Conservation (phyloP, 2,888 invertebrate genomes). For the Heliconius aoede region DNA sequence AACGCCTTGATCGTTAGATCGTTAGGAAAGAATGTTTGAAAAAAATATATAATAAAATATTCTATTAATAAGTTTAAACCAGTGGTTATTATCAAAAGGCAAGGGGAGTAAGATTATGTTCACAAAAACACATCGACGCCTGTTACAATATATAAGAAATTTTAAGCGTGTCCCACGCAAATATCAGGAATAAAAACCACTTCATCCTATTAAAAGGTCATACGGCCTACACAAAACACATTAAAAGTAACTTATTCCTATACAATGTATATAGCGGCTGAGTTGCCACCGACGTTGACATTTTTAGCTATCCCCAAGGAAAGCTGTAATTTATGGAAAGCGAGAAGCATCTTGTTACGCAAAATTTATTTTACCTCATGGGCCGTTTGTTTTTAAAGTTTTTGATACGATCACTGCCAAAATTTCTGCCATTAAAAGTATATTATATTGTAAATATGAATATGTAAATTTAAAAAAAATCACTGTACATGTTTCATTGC, state of each 20-base stretch:
- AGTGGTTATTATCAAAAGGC: not conserved
- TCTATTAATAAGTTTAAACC: not conserved
- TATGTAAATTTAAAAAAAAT: too few relatives aligned
- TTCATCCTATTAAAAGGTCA: slow-evolving; percentile 36
- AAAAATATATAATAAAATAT: not conserved
- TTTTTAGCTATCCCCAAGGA: slow-evolving; percentile 43
- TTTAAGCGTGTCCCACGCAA: not conserved
- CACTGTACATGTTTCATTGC: not conserved
- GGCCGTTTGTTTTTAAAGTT: slow-evolving; percentile 24
- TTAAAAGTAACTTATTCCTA: slow-evolving; percentile 42
- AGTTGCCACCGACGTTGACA: slow-evolving; percentile 38
- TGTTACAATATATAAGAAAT: not conserved
- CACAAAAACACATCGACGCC: not conserved
- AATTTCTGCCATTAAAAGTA: not conserved
- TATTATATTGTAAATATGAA: not conserved
- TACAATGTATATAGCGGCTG: slow-evolving; percentile 28
- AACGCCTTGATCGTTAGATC: not conserved
- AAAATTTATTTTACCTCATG: slow-evolving; percentile 42
- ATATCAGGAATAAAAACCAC: slow-evolving; percentile 1
- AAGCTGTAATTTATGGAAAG: slow-evolving; percentile 41
- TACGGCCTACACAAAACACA: slow-evolving; percentile 37
- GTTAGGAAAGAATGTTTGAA: not conserved
- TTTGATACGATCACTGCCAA: not conserved
- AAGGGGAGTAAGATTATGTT: not conserved
- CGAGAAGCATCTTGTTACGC: slow-evolving; percentile 41